Evolutionary conservation across 1,140 invertebrate species (phyloP), one percentile per base, ranked within the genome.

Genomic region (Temnothorax curvispinosus): DNA sequence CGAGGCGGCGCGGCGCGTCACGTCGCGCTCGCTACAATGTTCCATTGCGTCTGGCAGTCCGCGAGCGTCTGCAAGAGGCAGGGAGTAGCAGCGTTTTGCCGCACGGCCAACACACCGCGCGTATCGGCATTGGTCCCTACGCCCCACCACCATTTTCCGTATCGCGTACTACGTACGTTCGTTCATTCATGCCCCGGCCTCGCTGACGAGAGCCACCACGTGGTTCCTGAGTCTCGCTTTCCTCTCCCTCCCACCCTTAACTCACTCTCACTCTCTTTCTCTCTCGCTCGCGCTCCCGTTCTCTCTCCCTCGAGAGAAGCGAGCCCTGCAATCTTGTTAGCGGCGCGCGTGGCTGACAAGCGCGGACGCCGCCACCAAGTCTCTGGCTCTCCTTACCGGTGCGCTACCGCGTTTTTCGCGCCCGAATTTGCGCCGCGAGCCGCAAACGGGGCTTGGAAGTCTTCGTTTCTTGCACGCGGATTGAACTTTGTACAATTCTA

Each of bases 171-270:
- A 91, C 91, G 85, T 90, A 78, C 87, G 87, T 89, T 91, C 84
- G 80, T 92, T 93, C 90, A 92, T 93, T 94, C 93, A 94, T 92
- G 87, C 89, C 67, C 85, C 71, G 86, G 81, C 75, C 87, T 87
- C 89, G 76, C 85, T 88, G 87, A 90, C 89, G 87, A 86, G 74
- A 86, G 77, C 88, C 89, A 93, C 92, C 90, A 93, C 92, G 92
- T 92, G 91, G 80, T 91, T 91, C 85, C 92, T 88, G 81, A 91
- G 87, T 90, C 80, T 74, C 86, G 88, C 27, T 90, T 86, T 87
- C 86, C 90, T 90, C 88, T 87, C 86, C 60, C 89, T 76, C 81
- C 71, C 72, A 75, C 81, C 50, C 62, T 84, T 80, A 27, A 27
- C 27, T 27, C 60, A 54, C 76, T 52, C 50, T 58, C 78, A 1